phyloP scores from a whole-genome alignment of 2,113 vertebrate genomes.

The Vulpes ferrilata region DNA sequence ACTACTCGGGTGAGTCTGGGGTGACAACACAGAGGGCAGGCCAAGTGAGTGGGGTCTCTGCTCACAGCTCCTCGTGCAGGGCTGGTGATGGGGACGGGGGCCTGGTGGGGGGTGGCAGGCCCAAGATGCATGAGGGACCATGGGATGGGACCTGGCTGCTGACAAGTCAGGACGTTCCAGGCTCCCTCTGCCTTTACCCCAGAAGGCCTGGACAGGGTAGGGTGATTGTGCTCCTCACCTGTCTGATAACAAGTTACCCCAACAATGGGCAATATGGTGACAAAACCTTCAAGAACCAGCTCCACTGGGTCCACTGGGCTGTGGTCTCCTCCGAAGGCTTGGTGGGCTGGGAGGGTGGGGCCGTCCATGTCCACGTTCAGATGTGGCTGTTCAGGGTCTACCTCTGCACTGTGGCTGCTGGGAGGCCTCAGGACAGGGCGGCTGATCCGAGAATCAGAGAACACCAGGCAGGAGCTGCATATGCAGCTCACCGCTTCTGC shows the following conservation, averaged over 20 bases:
- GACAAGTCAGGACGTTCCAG: background rate
- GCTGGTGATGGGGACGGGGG: rapidly evolving
- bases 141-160: no score
- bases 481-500: background rate
- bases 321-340: background rate
- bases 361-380: background rate
- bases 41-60: no score
- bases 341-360: background rate
- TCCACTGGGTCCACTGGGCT: background rate
- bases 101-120: background rate
- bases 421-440: background rate
- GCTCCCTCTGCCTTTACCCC: background rate
- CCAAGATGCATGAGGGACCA: background rate
- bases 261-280: background rate
- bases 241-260: background rate
- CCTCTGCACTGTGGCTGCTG: background rate
- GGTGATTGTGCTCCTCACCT: background rate
- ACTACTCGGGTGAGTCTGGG: slow-evolving; percentile 91
- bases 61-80: background rate
- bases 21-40: background rate
- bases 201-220: no score
- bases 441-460: background rate
- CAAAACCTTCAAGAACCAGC: background rate
- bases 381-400: background rate
- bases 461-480: background rate